A percentile compares a stretch with the other conserved stretches of the same genome.
Conservation (phyloP, 1,140 invertebrate species). For the Muscidifurax raptorellus region DNA sequence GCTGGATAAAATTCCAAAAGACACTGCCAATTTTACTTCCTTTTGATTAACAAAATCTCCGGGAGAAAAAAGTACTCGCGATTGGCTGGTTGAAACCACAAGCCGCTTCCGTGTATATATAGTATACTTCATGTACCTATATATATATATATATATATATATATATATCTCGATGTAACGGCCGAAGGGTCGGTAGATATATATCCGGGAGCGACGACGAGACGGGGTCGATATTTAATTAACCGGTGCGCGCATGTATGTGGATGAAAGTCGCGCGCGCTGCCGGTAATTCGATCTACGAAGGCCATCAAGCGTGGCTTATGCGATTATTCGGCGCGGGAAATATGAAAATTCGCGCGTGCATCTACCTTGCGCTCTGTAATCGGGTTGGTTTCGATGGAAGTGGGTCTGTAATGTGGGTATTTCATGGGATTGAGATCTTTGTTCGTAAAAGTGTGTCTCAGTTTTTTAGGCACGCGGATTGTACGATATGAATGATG, state of each 20-base stretch:
- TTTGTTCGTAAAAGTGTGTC: too few species aligned
- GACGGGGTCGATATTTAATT: conserved; percentile 40
- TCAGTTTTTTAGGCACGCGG: too few species aligned
- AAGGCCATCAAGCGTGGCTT: neutral
- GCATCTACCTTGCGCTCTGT: neutral
- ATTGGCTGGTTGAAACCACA: neutral
- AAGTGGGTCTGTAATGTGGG: too few species aligned
- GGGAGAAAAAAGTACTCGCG: too few species aligned
- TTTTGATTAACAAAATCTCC: too few species aligned
- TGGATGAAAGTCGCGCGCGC: neutral
- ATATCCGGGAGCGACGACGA: neutral
- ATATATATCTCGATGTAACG: neutral
- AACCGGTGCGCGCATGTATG: conserved; percentile 9
- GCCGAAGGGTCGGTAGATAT: neutral
- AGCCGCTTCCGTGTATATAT: neutral
- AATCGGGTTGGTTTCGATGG: neutral
- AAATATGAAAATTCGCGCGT: conserved; percentile 3
- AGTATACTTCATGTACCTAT: too few species aligned
- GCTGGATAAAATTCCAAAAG: too few species aligned
- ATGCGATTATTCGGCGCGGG: conserved; percentile 16
- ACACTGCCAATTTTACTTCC: too few species aligned
- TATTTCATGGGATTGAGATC: too few species aligned
- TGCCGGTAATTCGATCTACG: conserved; percentile 21
- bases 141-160: neutral
- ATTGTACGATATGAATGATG: too few species aligned